These are phyloP conservation scores for Todiramphus saurophagus DNA, from an alignment of 2,113 vertebrate genomes.

Conservation along the genomic window DNA sequence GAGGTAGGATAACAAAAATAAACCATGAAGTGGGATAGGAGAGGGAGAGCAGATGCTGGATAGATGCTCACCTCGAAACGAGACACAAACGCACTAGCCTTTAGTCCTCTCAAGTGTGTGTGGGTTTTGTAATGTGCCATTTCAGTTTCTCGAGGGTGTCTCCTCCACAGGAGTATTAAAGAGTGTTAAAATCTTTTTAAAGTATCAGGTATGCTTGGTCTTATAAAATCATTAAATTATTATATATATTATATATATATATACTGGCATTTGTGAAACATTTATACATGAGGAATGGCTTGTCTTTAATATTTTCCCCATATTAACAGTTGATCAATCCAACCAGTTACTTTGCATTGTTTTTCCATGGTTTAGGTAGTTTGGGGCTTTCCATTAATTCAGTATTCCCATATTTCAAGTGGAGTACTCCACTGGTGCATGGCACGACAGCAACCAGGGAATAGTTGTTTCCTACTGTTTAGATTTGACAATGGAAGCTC, in stretches of 20 bases:
- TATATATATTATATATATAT: too few relatives aligned
- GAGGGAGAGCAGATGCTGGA: not conserved
- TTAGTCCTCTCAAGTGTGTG: not conserved
- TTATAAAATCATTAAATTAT: not conserved
- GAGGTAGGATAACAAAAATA: not conserved
- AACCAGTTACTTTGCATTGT: not conserved
- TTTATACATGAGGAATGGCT: not conserved
- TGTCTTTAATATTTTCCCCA: not conserved
- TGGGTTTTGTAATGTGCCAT: not conserved
- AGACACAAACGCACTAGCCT: not conserved
- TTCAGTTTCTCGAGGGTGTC: not conserved
- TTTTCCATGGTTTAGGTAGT: not conserved
- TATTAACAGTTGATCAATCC: not conserved
- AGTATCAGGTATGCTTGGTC: rapidly evolving
- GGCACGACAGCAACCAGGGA: not conserved
- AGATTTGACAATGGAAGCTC: not conserved
- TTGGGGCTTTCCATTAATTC: not conserved
- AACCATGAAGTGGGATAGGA: not conserved
- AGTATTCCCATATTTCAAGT: not conserved
- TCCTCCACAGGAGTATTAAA: not conserved
- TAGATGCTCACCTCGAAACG: not conserved
- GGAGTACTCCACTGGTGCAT: rapidly evolving
- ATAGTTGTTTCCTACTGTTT: not conserved
- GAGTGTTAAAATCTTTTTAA: not conserved
- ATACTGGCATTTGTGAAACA: not conserved